Conservation (phyloP, 2,113 vertebrate species). For the Narcine bancroftii region DNA sequence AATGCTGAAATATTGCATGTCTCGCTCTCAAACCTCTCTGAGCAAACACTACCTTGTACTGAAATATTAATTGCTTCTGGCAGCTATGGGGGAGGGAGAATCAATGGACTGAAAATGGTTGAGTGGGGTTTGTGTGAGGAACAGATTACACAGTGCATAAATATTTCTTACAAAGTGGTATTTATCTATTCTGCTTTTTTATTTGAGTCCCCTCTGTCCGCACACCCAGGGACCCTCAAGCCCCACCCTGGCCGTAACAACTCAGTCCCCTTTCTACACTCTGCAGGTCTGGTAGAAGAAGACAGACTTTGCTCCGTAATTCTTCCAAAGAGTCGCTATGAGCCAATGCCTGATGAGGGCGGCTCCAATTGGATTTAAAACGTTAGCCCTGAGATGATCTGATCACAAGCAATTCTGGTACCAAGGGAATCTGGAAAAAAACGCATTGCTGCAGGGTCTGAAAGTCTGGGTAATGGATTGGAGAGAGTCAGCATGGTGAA, state of each 20-base stretch:
- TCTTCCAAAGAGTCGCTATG: slow-evolving; percentile 34
- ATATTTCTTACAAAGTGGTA: slow-evolving; percentile 43
- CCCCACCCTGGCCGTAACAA: slow-evolving; percentile 40
- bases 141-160: slow-evolving; percentile 58
- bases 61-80: slow-evolving; percentile 69
- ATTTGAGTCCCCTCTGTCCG: slow-evolving; percentile 39
- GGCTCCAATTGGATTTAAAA: slow-evolving; percentile 55
- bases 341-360: slow-evolving; percentile 47
- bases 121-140: slow-evolving; percentile 42
- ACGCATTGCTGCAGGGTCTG: slow-evolving; percentile 48
- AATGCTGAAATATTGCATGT: slow-evolving; percentile 61
- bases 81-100: slow-evolving; percentile 50
- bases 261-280: slow-evolving; percentile 63
- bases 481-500: slow-evolving; percentile 30
- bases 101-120: slow-evolving; percentile 41
- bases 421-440: slow-evolving; percentile 49
- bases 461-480: slow-evolving; percentile 42
- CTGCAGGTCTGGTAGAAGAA: slow-evolving; percentile 55
- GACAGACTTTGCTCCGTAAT: slow-evolving; percentile 47
- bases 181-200: slow-evolving; percentile 44
- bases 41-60: slow-evolving; percentile 53
- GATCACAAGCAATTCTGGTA: slow-evolving; percentile 46
- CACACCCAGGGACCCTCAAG: too few species aligned
- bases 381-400: slow-evolving; percentile 51
- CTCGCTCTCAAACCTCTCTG: slow-evolving; percentile 50